Evolutionary conservation across 2,888 invertebrate genomes (phyloP).

Genomic region (Dromius quadrimaculatus): DNA sequence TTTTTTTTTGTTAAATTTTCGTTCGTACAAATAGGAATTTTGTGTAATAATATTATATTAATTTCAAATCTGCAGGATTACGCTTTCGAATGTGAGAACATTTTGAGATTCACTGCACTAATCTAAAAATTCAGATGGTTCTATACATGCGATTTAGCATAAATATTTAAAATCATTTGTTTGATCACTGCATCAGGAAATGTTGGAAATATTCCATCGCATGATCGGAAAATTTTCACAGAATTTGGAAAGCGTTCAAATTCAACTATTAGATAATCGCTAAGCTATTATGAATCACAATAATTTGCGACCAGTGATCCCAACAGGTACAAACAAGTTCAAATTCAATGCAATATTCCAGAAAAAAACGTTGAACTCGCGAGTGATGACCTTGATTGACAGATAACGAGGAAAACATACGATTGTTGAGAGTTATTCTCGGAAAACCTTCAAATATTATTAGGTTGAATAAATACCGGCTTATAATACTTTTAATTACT

Average conservation of each 20-base stretch:
- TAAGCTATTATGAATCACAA: slow-evolving; percentile 3
- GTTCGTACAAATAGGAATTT: no score
- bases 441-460: slow-evolving; percentile 21
- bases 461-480: not conserved
- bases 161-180: slow-evolving; percentile 47
- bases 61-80: no score
- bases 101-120: no score
- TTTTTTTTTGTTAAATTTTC: no score
- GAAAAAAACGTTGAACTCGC: slow-evolving; percentile 45
- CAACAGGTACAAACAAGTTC: slow-evolving; percentile 34
- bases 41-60: no score
- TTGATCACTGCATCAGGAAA: slow-evolving; percentile 37
- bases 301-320: not conserved
- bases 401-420: slow-evolving; percentile 38
- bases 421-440: slow-evolving; percentile 9
- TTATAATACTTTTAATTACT: no score
- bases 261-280: slow-evolving; percentile 34
- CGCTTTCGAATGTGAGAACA: no score
- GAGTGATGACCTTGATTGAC: slow-evolving; percentile 38
- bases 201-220: slow-evolving; percentile 44
- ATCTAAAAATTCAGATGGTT: no score
- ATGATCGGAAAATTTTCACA: slow-evolving; percentile 43
- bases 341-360: slow-evolving; percentile 22
- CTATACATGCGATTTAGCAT: not conserved
- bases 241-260: slow-evolving; percentile 45